A percentile compares a stretch with the other conserved stretches of the same genome.
Evolutionary conservation across 2,797 vertebrate species (phyloP).

Genomic region (Monodelphis domestica): DNA sequence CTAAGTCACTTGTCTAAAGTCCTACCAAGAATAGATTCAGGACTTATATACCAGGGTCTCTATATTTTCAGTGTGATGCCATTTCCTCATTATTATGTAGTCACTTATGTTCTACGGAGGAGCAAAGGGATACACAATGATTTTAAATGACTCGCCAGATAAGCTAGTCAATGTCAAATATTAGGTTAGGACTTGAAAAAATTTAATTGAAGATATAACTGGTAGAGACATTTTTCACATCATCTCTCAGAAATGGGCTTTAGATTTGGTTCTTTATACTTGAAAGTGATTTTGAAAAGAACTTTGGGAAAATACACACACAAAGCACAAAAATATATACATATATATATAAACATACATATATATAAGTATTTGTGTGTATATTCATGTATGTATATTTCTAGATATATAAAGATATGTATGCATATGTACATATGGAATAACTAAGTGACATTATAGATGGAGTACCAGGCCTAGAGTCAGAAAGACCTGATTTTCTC

Average conservation of each 20-base stretch:
- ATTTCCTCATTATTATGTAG: conserved; percentile 23
- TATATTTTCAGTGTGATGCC: neutral
- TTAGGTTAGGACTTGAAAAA: conserved; percentile 44
- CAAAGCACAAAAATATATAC: neutral
- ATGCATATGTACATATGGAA: too few relatives aligned
- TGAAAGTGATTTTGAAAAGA: conserved; percentile 55
- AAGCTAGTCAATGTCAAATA: conserved; percentile 58
- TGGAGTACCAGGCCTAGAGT: too few relatives aligned
- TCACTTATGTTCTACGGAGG: conserved; percentile 63
- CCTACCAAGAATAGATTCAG: neutral
- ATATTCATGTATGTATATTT: neutral
- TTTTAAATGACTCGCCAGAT: neutral
- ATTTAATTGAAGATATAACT: conserved; percentile 36
- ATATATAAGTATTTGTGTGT: neutral
- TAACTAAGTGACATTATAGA: neutral
- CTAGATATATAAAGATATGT: too few relatives aligned
- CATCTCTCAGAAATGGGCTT: conserved; percentile 21
- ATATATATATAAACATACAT: neutral
- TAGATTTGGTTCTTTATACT: conserved; percentile 47
- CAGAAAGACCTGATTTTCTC: too few relatives aligned
- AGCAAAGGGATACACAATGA: conserved; percentile 48
- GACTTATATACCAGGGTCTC: too few relatives aligned
- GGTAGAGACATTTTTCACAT: conserved; percentile 21
- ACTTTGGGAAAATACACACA: conserved; percentile 45
- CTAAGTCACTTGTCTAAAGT: neutral